Base-by-base conservation (phyloP, 2,113 vertebrate species). In the Alectura lathami region DNA sequence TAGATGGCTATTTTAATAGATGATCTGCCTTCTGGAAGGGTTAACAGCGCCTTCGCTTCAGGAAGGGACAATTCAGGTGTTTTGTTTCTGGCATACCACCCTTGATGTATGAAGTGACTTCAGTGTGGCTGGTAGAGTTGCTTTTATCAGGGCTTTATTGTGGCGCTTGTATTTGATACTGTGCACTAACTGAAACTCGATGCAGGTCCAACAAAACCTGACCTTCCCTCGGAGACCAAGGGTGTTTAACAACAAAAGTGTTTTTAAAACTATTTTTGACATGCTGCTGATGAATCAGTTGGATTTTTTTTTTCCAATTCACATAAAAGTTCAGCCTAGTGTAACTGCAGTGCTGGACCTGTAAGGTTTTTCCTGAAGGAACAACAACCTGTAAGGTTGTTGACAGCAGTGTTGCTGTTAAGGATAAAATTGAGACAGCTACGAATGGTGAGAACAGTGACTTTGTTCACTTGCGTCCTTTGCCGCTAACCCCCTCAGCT, bases 71-170 rank as follows among this genome's bases (percentile, higher is more conserved):
- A 70, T 54, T 23, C 11, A 16, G 2, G 86, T 36, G 17, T 59
- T 91, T 90, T 74, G 13, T 78, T 38, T 92, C 53, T 74, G 8
- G 42, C 40, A 32, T 70, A 62, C 64, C 27, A 3, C 77, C 90
- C 81, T 83, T 80, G 26, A 13, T n/a, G 62, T 76, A 72, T 91
- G 69, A 88, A 36, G 48, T 88, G 76, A 66, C 50, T 82, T 9
- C 34, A 83, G 34, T 2, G 2, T 91, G 80, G 45, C 69, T 42
- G 64, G 56, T 11, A 30, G 54, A 59, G 43, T 29, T 82, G 68
- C 57, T 75, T 95, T 95, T 86, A 72, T 66, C 38, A 63, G 13
- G 48, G 66, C 77, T 94, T 84, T 79, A 82, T 77, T 78, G 73
- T 82, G n/a, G 7, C 68, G 38, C 59, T 79, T 76, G 53, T 86